Evolutionary conservation across 2,888 invertebrate species (phyloP), one percentile per base, ranked within the genome.

Genomic region (Phalangium opilio): DNA sequence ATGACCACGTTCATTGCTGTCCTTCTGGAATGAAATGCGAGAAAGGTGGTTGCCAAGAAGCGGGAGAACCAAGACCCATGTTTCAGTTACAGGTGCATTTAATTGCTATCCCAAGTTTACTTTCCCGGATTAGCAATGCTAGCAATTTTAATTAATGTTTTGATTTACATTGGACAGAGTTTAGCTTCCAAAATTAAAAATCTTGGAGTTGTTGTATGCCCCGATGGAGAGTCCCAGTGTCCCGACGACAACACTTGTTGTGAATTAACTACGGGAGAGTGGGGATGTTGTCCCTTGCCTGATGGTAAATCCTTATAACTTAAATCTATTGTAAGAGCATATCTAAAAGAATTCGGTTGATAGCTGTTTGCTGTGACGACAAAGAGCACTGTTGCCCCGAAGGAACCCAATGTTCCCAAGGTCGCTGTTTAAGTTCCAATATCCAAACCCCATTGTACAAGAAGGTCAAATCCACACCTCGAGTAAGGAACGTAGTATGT

Each of bases 331-430:
- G n/a, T n/a, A n/a, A n/a, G n/a, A n/a, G n/a, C n/a, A 27, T 8
- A 27, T 7, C 8, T 27, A 27, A 27, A 27, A 27, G 27, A 8
- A 27, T 8, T 27, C 27, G 5, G 8, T 27, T 27, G 27, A 27
- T 27, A 27, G 63, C 62, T 17, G 58, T 60, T 4, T 64, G 63
- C 44, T 63, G 63, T 52, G 41, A 46, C 38, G 64, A 64, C 48
- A 45, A 54, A 17, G 27, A 52, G 7, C 62, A 64, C 48, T 64
- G 63, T 55, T 64, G 64, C 27, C 52, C 52, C 5, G 7, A 47
- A 19, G 59, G 58, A 5, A 20, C 8, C 14, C 33, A 5, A 5
- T 47, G 47, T 20, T 14, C 27, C 27, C 5, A 8, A 4, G 27
- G 27, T 7, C 27, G 27, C 4, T 27, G 27, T 27, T 7, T 27